Conservation (phyloP, 2,797 vertebrate genomes). For the Sebastes variabilis region DNA sequence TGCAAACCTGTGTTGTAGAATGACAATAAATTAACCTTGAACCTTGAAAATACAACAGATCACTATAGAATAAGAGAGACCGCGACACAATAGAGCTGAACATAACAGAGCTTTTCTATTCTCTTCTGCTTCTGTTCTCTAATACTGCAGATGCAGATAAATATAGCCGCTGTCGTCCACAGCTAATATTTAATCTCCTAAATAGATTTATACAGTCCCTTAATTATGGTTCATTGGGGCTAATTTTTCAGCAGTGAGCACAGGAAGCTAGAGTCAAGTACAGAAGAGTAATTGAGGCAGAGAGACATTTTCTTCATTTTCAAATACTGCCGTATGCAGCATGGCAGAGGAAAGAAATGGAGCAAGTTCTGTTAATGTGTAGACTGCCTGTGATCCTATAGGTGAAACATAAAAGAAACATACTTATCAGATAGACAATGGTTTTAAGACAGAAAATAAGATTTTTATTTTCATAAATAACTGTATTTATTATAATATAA, state of each 20-base stretch:
- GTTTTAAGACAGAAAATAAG: no score
- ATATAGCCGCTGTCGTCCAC: neutral
- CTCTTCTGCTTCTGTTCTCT: neutral
- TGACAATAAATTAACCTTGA: neutral
- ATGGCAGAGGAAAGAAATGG: neutral
- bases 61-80: neutral
- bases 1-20: neutral
- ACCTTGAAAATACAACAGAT: neutral
- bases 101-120: neutral
- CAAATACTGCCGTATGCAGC: neutral
- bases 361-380: neutral
- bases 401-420: neutral
- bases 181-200: constrained; percentile 45
- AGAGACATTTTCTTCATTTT: neutral
- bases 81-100: neutral
- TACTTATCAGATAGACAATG: neutral
- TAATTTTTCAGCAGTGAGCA: constrained; percentile 39
- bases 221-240: constrained; percentile 38
- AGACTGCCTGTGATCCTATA: neutral
- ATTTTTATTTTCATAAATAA: no score
- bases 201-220: constrained; percentile 26
- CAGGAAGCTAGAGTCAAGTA: constrained; percentile 22
- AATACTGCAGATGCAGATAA: neutral
- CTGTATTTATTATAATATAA: no score
- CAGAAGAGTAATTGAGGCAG: constrained; percentile 1